Evolutionary conservation across 2,113 vertebrate genomes (phyloP).

Genomic region (Pseudorectes ferrugineus): DNA sequence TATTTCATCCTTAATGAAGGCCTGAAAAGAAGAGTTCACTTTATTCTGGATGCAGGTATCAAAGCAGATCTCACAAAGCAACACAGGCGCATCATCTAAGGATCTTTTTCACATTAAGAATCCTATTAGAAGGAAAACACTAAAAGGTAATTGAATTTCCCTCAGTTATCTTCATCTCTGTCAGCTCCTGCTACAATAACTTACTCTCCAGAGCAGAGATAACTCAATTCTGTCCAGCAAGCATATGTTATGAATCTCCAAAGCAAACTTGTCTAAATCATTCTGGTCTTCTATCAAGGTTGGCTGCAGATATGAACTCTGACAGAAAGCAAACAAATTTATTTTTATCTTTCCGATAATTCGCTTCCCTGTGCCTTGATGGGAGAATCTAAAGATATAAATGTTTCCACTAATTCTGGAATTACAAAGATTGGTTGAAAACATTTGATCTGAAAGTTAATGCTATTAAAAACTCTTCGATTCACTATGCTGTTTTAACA

Average conservation of each 20-base stretch:
- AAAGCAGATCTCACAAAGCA: slow-evolving; percentile 72
- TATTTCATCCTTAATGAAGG: slow-evolving; percentile 85
- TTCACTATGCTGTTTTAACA: not conserved
- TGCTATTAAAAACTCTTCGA: not conserved
- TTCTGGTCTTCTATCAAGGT: slow-evolving; percentile 85
- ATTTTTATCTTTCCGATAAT: slow-evolving; percentile 93
- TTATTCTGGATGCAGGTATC: slow-evolving; percentile 73
- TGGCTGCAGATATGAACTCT: slow-evolving; percentile 88
- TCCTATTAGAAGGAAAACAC: slow-evolving; percentile 99
- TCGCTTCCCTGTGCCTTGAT: slow-evolving; percentile 71
- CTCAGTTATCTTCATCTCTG: slow-evolving; percentile 99
- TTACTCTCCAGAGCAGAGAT: slow-evolving; percentile 94
- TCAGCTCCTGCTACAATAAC: slow-evolving; percentile 98
- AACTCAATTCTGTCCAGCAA: slow-evolving; percentile 95
- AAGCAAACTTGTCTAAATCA: slow-evolving; percentile 95
- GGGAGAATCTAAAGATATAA: slow-evolving; percentile 69
- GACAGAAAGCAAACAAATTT: slow-evolving; percentile 93
- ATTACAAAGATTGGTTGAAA: slow-evolving; percentile 54
- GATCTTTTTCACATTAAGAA: slow-evolving; percentile 99
- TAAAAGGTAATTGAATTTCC: slow-evolving; percentile 99
- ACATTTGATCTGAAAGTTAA: slow-evolving; percentile 11
- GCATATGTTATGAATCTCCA: slow-evolving; percentile 94
- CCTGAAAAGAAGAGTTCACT: slow-evolving; percentile 77
- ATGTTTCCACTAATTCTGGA: slow-evolving; percentile 57
- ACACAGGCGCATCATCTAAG: slow-evolving; percentile 81